Conservation (phyloP, 2,113 vertebrate genomes). For the Passerina amoena region DNA sequence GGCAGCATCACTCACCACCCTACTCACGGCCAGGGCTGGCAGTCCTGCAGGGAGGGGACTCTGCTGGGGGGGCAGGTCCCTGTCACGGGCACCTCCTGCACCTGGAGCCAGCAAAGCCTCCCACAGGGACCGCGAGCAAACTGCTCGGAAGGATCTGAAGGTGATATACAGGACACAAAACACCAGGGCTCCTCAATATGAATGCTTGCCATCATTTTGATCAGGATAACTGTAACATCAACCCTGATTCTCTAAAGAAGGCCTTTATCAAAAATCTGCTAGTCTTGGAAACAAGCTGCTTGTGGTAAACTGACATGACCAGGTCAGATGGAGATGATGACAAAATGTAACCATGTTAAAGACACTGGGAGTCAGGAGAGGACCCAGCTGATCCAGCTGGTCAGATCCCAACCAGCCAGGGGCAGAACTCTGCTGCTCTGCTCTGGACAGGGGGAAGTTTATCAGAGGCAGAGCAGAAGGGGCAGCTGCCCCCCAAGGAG, state of each 20-base stretch:
- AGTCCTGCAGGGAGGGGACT: background rate
- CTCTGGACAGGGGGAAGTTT: accelerated
- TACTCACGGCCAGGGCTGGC: background rate
- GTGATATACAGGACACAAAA: background rate
- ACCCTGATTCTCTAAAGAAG: background rate
- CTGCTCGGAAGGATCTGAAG: background rate
- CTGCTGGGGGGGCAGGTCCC: background rate
- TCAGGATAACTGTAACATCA: background rate
- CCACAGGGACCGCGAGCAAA: background rate
- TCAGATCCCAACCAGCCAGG: background rate
- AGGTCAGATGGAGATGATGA: background rate
- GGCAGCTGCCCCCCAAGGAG: background rate
- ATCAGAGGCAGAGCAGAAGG: background rate
- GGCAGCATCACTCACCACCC: background rate
- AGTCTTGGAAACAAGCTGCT: background rate
- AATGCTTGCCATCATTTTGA: accelerated
- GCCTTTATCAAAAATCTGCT: background rate
- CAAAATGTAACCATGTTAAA: background rate
- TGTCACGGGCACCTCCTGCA: background rate
- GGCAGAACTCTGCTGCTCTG: background rate
- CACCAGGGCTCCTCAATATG: background rate
- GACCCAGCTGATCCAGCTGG: background rate
- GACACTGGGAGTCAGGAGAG: background rate
- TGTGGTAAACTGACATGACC: background rate
- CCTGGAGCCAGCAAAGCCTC: background rate